Base-by-base conservation (phyloP, 2,888 invertebrate genomes). In the Brachynemurus nebulosus region DNA sequence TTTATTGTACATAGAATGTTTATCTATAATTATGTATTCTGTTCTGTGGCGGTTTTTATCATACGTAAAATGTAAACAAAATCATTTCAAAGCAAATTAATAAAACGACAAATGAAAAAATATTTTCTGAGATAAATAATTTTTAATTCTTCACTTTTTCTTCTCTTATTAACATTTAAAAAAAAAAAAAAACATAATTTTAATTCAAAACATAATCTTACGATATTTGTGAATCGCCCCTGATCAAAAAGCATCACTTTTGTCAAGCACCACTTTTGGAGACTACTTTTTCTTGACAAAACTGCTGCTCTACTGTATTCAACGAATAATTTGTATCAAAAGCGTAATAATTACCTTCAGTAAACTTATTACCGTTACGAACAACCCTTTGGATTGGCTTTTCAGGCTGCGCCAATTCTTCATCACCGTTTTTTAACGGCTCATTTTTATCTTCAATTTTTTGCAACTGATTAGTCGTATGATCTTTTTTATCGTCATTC, bases 351-450 rank as follows among this genome's bases (percentile, higher is more conserved):
- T 37, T 47, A 59, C 76, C 77, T 55, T 81, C 80, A 1, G 80
- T 80, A 59, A 81, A 81, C 60, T 81, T 80, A 58, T 81, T 81
- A 44, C 79, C 74, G 56, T 74, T 77, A 52, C 72, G 72, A 21
- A 71, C 69, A 34, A 70, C 68, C 50, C 70, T 63, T 12, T 67
- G 67, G 52, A 70, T 69, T 40, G 69, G 66, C 55, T 70, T 70
- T 20, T 71, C 70, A 44, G 70, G 71, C 59, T 69, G 69, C 45
- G 69, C 64, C 46, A 68, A 60, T 55, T 55, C 54, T 41, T 56
- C 51, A n/a, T n/a, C n/a, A 44, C 54, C 55, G 23, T 54, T 48
- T 42, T 58, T 25, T 58, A 17, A 40, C 30, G 11, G 21, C 7
- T 19, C 48, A 20, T 50, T 47, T 30, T 53, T 53, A 14, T 55